phyloP scores from a whole-genome alignment of 2,113 vertebrate species.

The Gopherus flavomarginatus region DNA sequence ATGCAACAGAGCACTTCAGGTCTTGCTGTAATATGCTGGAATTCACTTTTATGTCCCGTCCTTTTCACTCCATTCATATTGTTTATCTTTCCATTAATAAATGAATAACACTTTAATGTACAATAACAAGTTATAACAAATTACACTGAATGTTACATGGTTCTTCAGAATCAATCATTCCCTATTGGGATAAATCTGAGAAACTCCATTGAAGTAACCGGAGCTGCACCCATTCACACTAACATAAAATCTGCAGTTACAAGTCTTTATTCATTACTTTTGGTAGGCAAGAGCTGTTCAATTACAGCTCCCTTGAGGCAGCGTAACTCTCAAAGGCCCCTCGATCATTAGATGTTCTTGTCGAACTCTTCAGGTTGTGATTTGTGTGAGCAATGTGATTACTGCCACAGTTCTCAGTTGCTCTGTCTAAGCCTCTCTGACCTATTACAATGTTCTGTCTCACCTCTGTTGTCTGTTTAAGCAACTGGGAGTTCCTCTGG shows the following conservation, averaged over 20 bases:
- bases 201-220: slow-evolving; percentile 41
- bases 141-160: slow-evolving; percentile 42
- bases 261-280: slow-evolving; percentile 35
- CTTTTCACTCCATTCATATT: slow-evolving; percentile 34
- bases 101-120: slow-evolving; percentile 65
- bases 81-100: slow-evolving; percentile 52
- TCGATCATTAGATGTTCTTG: background rate
- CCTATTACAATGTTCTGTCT: background rate
- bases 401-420: background rate
- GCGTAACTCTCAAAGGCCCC: background rate
- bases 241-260: slow-evolving; percentile 22
- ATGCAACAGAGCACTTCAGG: slow-evolving; percentile 15
- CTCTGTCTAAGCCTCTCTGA: background rate
- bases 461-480: background rate
- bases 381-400: background rate
- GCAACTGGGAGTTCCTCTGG: background rate
- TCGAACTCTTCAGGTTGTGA: background rate
- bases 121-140: slow-evolving; percentile 56
- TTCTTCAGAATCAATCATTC: background rate
- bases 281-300: slow-evolving; percentile 8
- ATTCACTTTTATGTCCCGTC: slow-evolving; percentile 9
- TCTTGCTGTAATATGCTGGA: slow-evolving; percentile 8
- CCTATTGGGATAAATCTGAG: slow-evolving; percentile 6
- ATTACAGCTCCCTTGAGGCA: background rate
- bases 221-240: slow-evolving; percentile 20